phyloP scores from a whole-genome alignment of 2,888 invertebrate genomes.

The Sarcophaga variegata region DNA sequence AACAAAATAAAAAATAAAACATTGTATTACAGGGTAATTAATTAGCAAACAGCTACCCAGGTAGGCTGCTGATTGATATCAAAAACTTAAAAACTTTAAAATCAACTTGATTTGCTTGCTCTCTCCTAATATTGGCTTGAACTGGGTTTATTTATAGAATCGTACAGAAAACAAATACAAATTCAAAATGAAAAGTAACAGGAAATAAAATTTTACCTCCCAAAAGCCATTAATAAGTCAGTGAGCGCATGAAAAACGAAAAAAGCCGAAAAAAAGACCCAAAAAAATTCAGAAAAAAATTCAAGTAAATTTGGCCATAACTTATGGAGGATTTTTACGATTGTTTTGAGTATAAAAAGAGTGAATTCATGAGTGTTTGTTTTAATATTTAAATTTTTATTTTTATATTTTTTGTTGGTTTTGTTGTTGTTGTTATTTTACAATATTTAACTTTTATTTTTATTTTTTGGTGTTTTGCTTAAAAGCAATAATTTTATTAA shows the following conservation, averaged over 20 bases:
- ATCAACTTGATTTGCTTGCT: not conserved
- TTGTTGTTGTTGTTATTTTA: not conserved
- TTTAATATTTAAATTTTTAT: not conserved
- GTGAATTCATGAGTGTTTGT: not conserved
- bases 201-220: conserved; percentile 60
- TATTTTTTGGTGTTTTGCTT: no score
- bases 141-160: not conserved
- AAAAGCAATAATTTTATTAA: not conserved
- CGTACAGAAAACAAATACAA: not conserved
- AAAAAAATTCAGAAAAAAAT: not conserved
- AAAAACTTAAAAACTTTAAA: not conserved
- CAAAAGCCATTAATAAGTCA: conserved; percentile 14
- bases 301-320: conserved; percentile 23
- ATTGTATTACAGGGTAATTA: not conserved
- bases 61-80: no score
- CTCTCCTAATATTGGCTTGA: not conserved
- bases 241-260: not conserved
- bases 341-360: not conserved
- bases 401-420: not conserved
- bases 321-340: conserved; percentile 37
- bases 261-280: not conserved
- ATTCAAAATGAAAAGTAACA: conserved; percentile 42
- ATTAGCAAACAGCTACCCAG: no score
- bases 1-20: not conserved
- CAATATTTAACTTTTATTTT: not conserved